Percentiles rank a stretch among this genome's conserved stretches.
Evolutionary conservation across 2,113 vertebrate genomes (phyloP).

Genomic region (Platysternon megacephalum): DNA sequence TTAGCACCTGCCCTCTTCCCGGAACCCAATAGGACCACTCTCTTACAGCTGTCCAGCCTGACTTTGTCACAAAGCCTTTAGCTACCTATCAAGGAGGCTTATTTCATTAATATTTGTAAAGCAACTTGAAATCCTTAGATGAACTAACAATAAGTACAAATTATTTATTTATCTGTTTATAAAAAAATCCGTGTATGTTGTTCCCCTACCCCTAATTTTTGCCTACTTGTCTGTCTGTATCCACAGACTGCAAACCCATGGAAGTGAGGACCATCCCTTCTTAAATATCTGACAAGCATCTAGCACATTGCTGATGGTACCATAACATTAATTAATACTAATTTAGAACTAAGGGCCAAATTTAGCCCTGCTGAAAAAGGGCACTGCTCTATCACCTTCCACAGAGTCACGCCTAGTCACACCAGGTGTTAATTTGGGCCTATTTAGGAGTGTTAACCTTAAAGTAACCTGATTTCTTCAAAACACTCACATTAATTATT

Average conservation of each 20-base stretch:
- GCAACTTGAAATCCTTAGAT: neutral
- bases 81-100: neutral
- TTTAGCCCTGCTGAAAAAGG: neutral
- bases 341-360: neutral
- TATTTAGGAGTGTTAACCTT: neutral
- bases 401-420: neutral
- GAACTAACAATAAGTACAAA: neutral
- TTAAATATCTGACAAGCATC: neutral
- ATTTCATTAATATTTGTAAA: neutral
- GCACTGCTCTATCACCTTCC: neutral
- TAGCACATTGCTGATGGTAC: neutral
- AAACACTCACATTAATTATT: neutral
- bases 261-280: accelerated
- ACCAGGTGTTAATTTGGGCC: neutral
- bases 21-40: no score
- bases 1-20: no score
- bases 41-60: no score
- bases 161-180: neutral
- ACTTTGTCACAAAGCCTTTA: neutral
- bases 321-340: neutral
- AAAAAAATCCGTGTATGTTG: neutral
- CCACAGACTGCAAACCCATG: neutral
- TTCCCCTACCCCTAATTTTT: neutral
- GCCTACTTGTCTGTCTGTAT: neutral
- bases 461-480: neutral